Conservation (phyloP, 1,140 invertebrate species). For the Euglossa dilemma region DNA sequence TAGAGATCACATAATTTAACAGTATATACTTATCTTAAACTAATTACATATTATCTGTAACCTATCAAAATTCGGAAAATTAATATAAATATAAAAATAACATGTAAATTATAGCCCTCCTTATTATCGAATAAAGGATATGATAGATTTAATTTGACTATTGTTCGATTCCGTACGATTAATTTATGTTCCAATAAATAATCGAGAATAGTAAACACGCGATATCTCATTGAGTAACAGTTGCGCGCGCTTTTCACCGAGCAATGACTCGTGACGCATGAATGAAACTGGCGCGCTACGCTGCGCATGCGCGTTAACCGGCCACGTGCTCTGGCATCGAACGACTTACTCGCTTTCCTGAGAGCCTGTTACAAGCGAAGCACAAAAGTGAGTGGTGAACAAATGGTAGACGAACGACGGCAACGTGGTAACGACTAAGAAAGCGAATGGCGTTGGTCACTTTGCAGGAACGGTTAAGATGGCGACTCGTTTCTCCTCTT, state of each 20-base stretch:
- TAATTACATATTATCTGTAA: too few species aligned
- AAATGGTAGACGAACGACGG: conserved; percentile 66
- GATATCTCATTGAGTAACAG: too few species aligned
- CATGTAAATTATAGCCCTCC: too few species aligned
- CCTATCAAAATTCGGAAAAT: too few species aligned
- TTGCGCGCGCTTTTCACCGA: neutral
- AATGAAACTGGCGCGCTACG: neutral
- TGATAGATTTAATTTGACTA: too few species aligned
- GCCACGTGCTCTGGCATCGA: too few species aligned
- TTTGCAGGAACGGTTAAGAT: conserved; percentile 16
- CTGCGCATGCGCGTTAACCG: neutral
- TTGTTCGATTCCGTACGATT: too few species aligned
- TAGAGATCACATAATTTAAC: too few species aligned
- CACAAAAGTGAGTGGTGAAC: conserved; percentile 78
- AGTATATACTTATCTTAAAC: too few species aligned
- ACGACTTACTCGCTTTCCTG: conserved; percentile 56
- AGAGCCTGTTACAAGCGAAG: conserved; percentile 53
- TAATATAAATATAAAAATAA: too few species aligned
- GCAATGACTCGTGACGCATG: neutral
- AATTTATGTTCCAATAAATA: neutral
- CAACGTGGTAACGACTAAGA: conserved; percentile 60
- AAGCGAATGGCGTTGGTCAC: conserved; percentile 38
- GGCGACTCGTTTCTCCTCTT: conserved; percentile 5
- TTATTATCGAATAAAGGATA: too few species aligned
- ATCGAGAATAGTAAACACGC: neutral